Evolutionary conservation across 92 coral and sea anemone species (phyloP), one percentile per base, ranked within the genome.

Genomic region (Zoanthus sociatus): DNA sequence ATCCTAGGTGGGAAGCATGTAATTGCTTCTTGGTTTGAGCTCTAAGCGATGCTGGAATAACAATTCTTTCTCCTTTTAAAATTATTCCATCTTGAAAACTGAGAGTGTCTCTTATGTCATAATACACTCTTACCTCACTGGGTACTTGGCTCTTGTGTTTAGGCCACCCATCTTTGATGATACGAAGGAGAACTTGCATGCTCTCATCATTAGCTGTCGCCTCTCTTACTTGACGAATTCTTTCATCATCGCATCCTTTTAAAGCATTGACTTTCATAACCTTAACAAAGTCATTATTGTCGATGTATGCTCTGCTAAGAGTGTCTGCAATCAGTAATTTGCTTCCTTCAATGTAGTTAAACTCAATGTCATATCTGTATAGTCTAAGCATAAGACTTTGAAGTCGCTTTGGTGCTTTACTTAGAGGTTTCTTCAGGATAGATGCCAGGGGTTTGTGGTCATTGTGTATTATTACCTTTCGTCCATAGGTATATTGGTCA

Each of bases 131-230:
- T 10, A 55, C 48, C 46, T 55, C 71, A 51, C 17, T 14, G 18
- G 45, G 64, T 3, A 56, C 64, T 56, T 56, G 15, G 30, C 55
- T 32, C 88, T 56, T 56, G 64, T 56, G 15, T 56, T 56, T 56
- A 12, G 64, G 64, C 64, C 64, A 56, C 13, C 64, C 64, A 12
- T 56, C 64, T 15, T 56, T 56, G 64, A 56, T 56, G 16, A 56
- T 56, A 16, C 26, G 26, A 26, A 26, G 26, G 26, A 26, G 26
- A 51, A 51, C 13, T 51, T 51, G 56, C 56, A 1, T 51, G 56
- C 56, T 51, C 9, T 51, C 56, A 56, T 84, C 88, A 18, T 69
- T 48, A 14, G 78, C 78, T 9, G 87, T 83, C 5, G 87, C 87
- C 69, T 63, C 69, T 13, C 69, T 63, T 63, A n/a, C 26, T 26